phyloP scores from a whole-genome alignment of 2,888 invertebrate genomes.

The Thymelicus acteon region DNA sequence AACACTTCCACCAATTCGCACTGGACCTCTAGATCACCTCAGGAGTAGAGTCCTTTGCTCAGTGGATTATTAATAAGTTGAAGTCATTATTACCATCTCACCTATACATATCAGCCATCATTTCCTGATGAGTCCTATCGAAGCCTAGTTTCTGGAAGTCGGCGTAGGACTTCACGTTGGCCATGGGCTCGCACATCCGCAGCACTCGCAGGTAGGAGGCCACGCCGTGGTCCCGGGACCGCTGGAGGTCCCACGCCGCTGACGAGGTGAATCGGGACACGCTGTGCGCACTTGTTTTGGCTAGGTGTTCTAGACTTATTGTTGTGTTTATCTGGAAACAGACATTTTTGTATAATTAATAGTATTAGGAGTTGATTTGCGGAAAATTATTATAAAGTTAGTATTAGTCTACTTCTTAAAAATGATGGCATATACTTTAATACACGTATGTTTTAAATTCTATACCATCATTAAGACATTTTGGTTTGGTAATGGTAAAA shows the following conservation, averaged over 20 bases:
- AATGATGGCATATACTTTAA: no score
- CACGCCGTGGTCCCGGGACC: slow-evolving; percentile 91
- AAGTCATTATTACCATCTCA: slow-evolving; percentile 53
- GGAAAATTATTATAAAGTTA: no score
- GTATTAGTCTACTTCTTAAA: no score
- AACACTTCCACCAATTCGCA: no score
- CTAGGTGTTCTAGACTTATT: slow-evolving; percentile 85
- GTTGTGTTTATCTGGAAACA: slow-evolving; percentile 83
- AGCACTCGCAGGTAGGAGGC: slow-evolving; percentile 89
- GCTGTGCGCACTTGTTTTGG: slow-evolving; percentile 86
- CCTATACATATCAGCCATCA: slow-evolving; percentile 88
- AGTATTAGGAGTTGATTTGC: no score
- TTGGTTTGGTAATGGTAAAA: no score
- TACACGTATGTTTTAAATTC: no score
- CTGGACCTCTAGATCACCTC: no score
- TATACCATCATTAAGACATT: no score
- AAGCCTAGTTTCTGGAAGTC: slow-evolving; percentile 85
- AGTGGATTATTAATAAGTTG: no score
- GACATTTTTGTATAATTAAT: no score
- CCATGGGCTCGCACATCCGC: slow-evolving; percentile 86
- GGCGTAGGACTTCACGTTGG: slow-evolving; percentile 80
- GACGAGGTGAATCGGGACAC: slow-evolving; percentile 84
- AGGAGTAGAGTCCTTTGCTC: no score
- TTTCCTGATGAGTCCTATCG: slow-evolving; percentile 84
- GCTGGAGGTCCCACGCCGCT: slow-evolving; percentile 77